Base-by-base conservation (phyloP, 2,113 vertebrate species). In the Heteronetta atricapilla region DNA sequence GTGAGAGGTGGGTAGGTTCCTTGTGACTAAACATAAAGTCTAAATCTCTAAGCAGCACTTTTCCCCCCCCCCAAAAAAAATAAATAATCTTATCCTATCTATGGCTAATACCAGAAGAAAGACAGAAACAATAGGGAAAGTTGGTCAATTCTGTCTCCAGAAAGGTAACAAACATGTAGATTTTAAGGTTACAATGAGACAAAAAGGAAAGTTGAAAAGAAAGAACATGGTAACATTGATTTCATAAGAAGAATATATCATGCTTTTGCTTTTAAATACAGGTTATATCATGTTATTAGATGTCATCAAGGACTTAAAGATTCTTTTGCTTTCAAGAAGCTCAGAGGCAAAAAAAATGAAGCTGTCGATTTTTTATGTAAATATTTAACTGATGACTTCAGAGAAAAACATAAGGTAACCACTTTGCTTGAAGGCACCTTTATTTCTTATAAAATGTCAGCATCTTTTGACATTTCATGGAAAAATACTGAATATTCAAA, bases 401-500 rank as follows among this genome's bases (percentile, higher is more conserved):
- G 36, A 93, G 48, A 69, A 80, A 87, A 89, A 67, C 17, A 60
- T 28, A 66, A 36, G 69, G 67, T 76, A 68, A 82, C 25, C 60
- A 83, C 13, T 8, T 66, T 66, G 3, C 55, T 84, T 58, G 18
- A 90, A 86, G 22, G 38, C 16, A 60, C 56, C 11, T 76, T 62
- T 63, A 40, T 69, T 76, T 58, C 34, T 58, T 67, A 40, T 12
- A 46, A 58, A 48, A 60, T 67, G 78, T 80, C 86, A 75, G 38
- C 11, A 67, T 88, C 48, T 86, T 81, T 66, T 94, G 94, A 92
- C 75, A 91, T 85, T 85, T 80, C 15, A 26, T 40, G 16, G 38
- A 50, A 89, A 92, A 90, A 73, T 60, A 86, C 17, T 89, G 38
- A 93, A 91, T 66, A 92, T 69, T 94, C 56, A 88, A 87, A 88